Evolutionary conservation across 2,113 vertebrate genomes (phyloP).

Genomic region (Nesogale talazaci): DNA sequence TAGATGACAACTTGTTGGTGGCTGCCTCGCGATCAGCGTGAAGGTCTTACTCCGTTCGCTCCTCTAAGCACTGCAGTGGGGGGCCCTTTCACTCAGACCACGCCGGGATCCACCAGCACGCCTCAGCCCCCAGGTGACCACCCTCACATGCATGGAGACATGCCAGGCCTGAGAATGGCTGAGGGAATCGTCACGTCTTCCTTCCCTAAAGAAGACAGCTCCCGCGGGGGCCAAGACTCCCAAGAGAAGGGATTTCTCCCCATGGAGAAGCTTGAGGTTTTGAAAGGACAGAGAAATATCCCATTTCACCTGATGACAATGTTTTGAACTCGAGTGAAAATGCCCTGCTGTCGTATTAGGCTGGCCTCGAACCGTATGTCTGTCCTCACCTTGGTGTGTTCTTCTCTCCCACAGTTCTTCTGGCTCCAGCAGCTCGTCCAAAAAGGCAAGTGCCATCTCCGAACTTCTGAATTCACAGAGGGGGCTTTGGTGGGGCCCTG

Average conservation of each 20-base stretch:
- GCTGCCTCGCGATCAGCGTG: neutral
- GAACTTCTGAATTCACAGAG: slow-evolving; percentile 46
- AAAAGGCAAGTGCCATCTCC: slow-evolving; percentile 89
- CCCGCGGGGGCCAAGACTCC: neutral
- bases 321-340: neutral
- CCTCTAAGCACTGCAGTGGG: neutral
- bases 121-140: neutral
- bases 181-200: slow-evolving; percentile 10
- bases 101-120: neutral
- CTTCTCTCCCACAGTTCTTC: slow-evolving; percentile 91
- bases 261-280: slow-evolving; percentile 18
- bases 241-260: neutral
- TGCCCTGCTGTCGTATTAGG: slow-evolving; percentile 13
- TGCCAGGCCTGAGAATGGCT: neutral
- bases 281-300: slow-evolving; percentile 15
- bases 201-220: neutral
- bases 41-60: neutral
- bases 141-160: neutral
- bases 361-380: neutral
- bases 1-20: neutral
- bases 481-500: slow-evolving; percentile 12
- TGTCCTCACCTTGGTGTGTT: slow-evolving; percentile 74
- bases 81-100: neutral
- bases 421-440: slow-evolving; percentile 97
- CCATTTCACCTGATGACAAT: neutral